These are phyloP conservation scores for Achatina immaculata DNA, from an alignment of 1,140 invertebrate genomes.

Conservation along the genomic window DNA sequence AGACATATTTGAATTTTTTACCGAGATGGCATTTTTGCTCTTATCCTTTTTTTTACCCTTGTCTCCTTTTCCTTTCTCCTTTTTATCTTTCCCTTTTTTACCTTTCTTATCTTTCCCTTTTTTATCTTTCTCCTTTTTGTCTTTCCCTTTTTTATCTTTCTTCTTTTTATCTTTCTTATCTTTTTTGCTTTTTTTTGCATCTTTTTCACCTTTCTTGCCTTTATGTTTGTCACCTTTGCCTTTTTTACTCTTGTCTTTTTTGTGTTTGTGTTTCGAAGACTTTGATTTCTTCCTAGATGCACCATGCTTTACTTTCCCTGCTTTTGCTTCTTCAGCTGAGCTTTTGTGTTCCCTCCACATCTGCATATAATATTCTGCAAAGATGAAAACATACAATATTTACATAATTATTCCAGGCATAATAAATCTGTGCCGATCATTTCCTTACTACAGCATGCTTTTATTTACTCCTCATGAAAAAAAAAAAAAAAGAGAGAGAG, in stretches of 20 bases:
- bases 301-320: not conserved
- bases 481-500: too few species aligned
- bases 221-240: not conserved
- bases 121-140: not conserved
- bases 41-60: not conserved
- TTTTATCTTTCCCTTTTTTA: not conserved
- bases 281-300: not conserved
- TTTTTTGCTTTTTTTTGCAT: not conserved
- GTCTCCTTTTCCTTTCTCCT: not conserved
- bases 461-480: too few species aligned
- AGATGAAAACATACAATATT: too few species aligned
- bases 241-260: not conserved
- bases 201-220: not conserved
- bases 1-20: not conserved
- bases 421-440: too few species aligned
- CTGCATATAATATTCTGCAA: too few species aligned
- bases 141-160: conserved; percentile 2
- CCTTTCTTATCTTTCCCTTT: not conserved
- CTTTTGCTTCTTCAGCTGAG: not conserved
- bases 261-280: conserved; percentile 3
- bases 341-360: too few species aligned
- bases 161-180: conserved; percentile 16
- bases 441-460: too few species aligned
- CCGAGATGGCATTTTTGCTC: not conserved
- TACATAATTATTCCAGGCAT: too few species aligned